Percentiles rank a stretch among this genome's conserved stretches.
Evolutionary conservation across 2,888 invertebrate species (phyloP).

Genomic region (Cephus pygmeus): DNA sequence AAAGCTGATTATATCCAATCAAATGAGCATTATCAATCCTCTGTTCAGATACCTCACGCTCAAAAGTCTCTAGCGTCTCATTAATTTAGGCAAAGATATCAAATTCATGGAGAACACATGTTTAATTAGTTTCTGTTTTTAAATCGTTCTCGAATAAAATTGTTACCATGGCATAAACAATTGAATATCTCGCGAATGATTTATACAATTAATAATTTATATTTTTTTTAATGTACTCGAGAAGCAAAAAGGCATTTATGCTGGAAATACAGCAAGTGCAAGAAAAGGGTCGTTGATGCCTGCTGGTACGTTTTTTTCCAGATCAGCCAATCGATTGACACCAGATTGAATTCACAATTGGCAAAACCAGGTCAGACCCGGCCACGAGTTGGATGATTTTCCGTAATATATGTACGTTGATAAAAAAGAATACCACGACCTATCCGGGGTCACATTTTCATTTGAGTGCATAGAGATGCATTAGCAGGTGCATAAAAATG

Average conservation of each 20-base stretch:
- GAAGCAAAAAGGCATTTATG: neutral
- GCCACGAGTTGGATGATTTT: neutral
- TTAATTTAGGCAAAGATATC: neutral
- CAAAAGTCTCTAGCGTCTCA: neutral
- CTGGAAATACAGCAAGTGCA: neutral
- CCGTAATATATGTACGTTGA: neutral
- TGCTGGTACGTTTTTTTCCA: neutral
- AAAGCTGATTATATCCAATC: conserved; percentile 19
- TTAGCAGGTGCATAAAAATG: neutral
- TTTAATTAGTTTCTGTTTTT: neutral
- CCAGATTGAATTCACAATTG: neutral
- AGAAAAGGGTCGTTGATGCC: neutral
- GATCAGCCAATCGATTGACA: neutral
- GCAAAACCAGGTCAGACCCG: neutral
- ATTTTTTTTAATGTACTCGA: neutral
- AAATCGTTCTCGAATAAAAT: neutral
- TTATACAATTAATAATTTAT: neutral
- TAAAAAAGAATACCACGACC: neutral
- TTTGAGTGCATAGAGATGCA: neutral
- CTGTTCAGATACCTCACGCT: conserved; percentile 1
- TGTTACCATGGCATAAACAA: neutral
- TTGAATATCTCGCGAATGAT: neutral
- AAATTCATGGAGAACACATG: neutral
- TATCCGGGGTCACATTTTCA: neutral
- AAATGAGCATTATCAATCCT: conserved; percentile 18